These are phyloP conservation scores for Polypterus senegalus DNA, from an alignment of 2,113 vertebrate species.

Conservation along the genomic window DNA sequence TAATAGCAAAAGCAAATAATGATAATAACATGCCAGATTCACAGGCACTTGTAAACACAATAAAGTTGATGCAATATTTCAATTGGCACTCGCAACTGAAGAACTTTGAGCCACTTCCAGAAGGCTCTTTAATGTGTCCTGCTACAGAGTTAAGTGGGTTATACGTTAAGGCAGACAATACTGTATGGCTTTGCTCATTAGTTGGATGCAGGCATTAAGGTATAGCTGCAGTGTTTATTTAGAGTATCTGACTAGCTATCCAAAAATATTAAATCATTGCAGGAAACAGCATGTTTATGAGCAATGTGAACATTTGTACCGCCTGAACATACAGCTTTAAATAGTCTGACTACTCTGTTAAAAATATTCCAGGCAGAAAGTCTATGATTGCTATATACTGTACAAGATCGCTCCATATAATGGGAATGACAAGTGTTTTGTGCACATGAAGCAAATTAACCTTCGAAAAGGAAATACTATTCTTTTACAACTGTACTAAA, in stretches of 20 bases:
- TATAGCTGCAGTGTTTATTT: not conserved
- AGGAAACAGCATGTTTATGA: too few species aligned
- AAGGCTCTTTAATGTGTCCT: not conserved
- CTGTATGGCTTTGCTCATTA: not conserved
- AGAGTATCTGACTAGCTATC: not conserved
- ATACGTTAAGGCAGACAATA: not conserved
- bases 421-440: not conserved
- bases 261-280: not conserved
- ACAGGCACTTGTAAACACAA: not conserved
- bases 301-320: too few species aligned
- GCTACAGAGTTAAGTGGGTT: too few species aligned
- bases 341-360: too few species aligned
- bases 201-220: not conserved
- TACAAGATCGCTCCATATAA: not conserved
- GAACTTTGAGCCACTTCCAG: not conserved
- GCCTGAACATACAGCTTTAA: too few species aligned
- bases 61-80: not conserved
- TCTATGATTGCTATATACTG: not conserved
- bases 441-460: slow-evolving; percentile 4
- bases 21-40: not conserved
- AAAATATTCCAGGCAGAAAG: too few species aligned
- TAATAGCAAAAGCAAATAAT: not conserved
- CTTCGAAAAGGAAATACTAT: not conserved
- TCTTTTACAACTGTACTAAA: slow-evolving; percentile 43
- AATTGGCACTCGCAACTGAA: not conserved